Evolutionary conservation across 2,888 invertebrate species (phyloP), one percentile per base, ranked within the genome.

Genomic region (Oligia fasciuncula): DNA sequence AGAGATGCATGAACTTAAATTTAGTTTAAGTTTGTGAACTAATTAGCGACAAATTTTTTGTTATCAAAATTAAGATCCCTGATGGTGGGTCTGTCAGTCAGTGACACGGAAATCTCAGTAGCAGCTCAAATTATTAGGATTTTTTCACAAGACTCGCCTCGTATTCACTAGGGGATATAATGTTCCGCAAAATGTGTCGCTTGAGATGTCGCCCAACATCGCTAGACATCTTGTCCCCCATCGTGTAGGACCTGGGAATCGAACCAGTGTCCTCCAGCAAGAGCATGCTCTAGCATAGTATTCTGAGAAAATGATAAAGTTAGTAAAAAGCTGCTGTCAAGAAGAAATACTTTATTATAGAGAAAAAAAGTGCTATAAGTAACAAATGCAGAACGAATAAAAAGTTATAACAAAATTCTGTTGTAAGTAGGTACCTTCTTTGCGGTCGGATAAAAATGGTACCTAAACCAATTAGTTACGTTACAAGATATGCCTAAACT

Each of bases 281-380:
- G 60, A 57, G 23, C 23, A 57, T n/a, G 13, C 13, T n/a, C 2
- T 6, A 17, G 62, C 35, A 17, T 17, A 35, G 35, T 14, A 29
- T 29, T 29, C 29, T 29, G 14, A 2, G 62, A 14, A 29, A 35
- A 63, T 19, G 9, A 19, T 63, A 35, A 65, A 40, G 40, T 65
- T 40, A 40, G 2, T 65, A 40, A 65, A 65, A 65, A 65, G 5
- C 11, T 40, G 65, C 1, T 23, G 5, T 66, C 13, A 13, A 57
- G 63, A 74, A 72, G 29, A 79, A 84, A 73, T 79, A 35, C 43
- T 84, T 79, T 82, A 82, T 67, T 82, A 46, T 0, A 46, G 14
- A 67, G 14, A 29, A 70, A 6, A n/a, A n/a, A n/a, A 70, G 43
- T 46, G 60, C 54, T 29, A 46, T 13, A 49, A 70, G 8, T 67